Evolutionary conservation across 2,797 vertebrate species (phyloP).

Genomic region (Silurus aristotelis): DNA sequence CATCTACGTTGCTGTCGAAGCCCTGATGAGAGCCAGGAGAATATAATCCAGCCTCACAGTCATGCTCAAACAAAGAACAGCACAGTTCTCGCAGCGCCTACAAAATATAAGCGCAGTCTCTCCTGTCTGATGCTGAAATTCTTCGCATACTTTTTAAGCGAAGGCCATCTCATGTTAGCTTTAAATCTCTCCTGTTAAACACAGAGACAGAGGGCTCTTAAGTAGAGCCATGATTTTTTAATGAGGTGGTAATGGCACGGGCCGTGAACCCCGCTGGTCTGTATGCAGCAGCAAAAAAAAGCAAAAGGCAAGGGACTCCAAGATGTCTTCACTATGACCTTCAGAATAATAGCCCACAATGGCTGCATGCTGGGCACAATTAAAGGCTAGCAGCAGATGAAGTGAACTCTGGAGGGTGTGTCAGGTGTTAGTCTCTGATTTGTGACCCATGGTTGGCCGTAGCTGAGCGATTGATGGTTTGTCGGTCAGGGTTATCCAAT

Average conservation of each 20-base stretch:
- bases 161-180: constrained; percentile 41
- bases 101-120: neutral
- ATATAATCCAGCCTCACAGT: constrained; percentile 13
- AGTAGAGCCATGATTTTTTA: constrained; percentile 48
- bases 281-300: constrained; percentile 32
- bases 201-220: constrained; percentile 42
- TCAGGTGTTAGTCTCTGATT: neutral
- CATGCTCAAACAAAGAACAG: neutral
- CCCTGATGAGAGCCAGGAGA: neutral
- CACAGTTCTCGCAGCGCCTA: neutral
- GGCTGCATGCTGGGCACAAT: constrained; percentile 1
- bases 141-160: neutral
- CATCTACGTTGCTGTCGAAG: constrained; percentile 14
- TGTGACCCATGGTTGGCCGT: constrained; percentile 53
- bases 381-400: constrained; percentile 21
- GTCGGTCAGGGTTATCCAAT: too few species aligned
- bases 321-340: constrained; percentile 34
- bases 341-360: constrained; percentile 7
- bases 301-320: neutral
- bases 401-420: neutral
- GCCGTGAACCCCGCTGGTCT: constrained; percentile 45
- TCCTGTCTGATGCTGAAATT: constrained; percentile 11
- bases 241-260: constrained; percentile 41
- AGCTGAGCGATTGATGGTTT: constrained; percentile 43
- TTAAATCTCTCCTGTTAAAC: constrained; percentile 33